Conservation (phyloP, 37 sponge, comb jelly and placozoan genomes). For the Trichoplax adhaerens region DNA sequence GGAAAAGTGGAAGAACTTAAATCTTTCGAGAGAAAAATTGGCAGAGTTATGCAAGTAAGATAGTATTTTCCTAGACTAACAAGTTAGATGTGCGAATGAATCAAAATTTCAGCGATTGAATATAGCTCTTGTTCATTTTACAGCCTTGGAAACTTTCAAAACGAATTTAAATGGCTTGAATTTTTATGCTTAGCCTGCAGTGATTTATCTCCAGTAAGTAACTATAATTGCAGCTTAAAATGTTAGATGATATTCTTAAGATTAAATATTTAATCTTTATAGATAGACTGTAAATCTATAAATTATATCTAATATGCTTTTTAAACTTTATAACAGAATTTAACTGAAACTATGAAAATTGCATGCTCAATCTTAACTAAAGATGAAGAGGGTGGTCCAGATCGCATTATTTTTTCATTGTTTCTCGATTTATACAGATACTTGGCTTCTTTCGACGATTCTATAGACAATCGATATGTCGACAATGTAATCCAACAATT, state of each 20-base stretch:
- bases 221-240: too few species aligned
- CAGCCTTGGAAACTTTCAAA: conserved; percentile 54
- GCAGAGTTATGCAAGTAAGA: conserved; percentile 14
- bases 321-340: conserved; percentile 12
- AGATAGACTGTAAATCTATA: neutral
- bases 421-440: too few species aligned
- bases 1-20: conserved; percentile 39
- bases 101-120: neutral
- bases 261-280: neutral
- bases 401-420: too few species aligned
- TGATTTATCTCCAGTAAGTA: too few species aligned
- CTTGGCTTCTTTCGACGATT: too few species aligned
- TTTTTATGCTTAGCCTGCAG: conserved; percentile 55
- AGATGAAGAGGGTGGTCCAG: conserved; percentile 55
- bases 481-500: too few species aligned
- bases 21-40: conserved; percentile 18
- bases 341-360: conserved; percentile 51
- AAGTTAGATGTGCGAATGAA: conserved; percentile 3
- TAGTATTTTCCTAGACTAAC: neutral
- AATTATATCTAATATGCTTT: conserved; percentile 1
- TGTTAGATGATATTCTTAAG: too few species aligned
- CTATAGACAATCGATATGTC: too few species aligned
- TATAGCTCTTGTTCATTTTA: conserved; percentile 1
- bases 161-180: conserved; percentile 63
- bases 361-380: conserved; percentile 70